Evolutionary conservation across 92 coral and sea anemone species (phyloP).

Genomic region (Phenganax subtilis): DNA sequence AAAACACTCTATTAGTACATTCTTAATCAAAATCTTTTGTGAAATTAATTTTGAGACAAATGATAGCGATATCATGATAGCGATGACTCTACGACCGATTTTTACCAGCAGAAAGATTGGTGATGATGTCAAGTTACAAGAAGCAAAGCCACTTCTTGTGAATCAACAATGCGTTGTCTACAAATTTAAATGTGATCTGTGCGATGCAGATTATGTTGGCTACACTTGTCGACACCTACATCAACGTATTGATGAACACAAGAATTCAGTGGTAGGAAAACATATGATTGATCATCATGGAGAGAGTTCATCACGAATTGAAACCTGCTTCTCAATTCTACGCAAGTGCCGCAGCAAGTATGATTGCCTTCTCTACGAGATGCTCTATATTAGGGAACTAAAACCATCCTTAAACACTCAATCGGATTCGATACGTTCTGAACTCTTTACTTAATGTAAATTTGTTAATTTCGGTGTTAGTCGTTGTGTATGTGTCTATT

Average conservation of each 20-base stretch:
- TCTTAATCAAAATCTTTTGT: too few species aligned
- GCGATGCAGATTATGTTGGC: conserved; percentile 38
- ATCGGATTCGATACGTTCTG: conserved; percentile 35
- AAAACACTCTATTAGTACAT: too few species aligned
- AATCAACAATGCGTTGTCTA: too few species aligned
- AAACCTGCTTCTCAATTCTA: conserved; percentile 20
- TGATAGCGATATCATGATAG: too few species aligned
- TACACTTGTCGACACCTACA: conserved; percentile 34
- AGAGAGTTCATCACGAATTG: conserved; percentile 17
- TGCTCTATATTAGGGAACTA: conserved; percentile 39
- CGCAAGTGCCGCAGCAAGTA: conserved; percentile 38
- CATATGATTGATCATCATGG: conserved; percentile 22
- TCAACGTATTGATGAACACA: conserved; percentile 17
- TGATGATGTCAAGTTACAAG: too few species aligned
- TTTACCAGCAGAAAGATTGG: too few species aligned
- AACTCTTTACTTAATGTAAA: conserved; percentile 25
- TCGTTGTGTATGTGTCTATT: too few species aligned
- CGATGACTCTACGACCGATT: too few species aligned
- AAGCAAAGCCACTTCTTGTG: too few species aligned
- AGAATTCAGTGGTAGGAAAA: conserved; percentile 14
- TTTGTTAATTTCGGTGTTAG: too few species aligned
- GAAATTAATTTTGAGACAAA: too few species aligned
- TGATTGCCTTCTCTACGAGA: conserved; percentile 39
- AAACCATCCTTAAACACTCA: conserved; percentile 40
- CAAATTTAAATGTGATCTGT: too few species aligned